Conservation (phyloP, 1,140 invertebrate species). For the Stenopsyche tienmushanensis region DNA sequence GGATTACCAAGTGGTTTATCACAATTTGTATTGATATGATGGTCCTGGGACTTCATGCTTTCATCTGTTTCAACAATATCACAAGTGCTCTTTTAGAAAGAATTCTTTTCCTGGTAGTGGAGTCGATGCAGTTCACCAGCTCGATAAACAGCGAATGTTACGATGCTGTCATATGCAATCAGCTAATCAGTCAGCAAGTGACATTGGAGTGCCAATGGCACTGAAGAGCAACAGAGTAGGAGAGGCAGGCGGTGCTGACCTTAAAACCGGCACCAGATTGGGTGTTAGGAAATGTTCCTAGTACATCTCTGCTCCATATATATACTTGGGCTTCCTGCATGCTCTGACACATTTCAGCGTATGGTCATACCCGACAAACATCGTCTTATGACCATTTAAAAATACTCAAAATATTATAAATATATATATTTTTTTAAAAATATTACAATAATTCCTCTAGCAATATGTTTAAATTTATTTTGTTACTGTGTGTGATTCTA, state of each 20-base stretch:
- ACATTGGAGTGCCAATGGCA: conserved; percentile 34
- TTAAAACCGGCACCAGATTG: conserved; percentile 28
- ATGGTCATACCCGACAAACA: conserved; percentile 7
- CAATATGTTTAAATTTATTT: conserved; percentile 21
- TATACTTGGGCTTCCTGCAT: conserved; percentile 14
- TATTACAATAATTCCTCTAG: not conserved
- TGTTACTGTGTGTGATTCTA: conserved; percentile 1
- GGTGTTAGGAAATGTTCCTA: conserved; percentile 22
- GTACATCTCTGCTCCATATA: conserved; percentile 14
- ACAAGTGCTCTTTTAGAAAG: no score
- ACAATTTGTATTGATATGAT: no score
- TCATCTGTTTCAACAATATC: no score
- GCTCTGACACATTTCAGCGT: conserved; percentile 20
- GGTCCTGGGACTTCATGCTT: no score
- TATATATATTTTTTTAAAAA: not conserved
- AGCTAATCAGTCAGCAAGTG: conserved; percentile 17
- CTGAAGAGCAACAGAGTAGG: conserved; percentile 20
- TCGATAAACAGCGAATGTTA: not conserved
- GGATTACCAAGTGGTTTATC: no score
- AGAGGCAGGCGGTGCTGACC: conserved; percentile 16
- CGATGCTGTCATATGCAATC: not conserved
- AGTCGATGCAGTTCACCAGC: no score
- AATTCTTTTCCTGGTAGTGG: no score
- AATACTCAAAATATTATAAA: not conserved
- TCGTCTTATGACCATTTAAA: conserved; percentile 4